A percentile compares a stretch with the other conserved stretches of the same genome.
These are phyloP conservation scores for Caenorhabditis sp. DNA, from an alignment of 2,888 invertebrate genomes.

Conservation along the genomic window DNA sequence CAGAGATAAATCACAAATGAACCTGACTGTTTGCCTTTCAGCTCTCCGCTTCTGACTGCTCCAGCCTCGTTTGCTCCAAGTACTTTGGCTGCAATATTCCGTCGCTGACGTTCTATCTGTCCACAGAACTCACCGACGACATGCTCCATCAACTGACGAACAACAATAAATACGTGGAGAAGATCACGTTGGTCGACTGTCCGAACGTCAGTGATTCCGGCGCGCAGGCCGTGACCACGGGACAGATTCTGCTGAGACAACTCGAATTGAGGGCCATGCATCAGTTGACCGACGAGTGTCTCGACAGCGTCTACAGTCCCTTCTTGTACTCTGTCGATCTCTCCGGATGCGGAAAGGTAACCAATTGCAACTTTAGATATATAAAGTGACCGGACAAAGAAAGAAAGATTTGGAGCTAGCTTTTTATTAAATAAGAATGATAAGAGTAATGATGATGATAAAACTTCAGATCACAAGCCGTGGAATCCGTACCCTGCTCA, in stretches of 20 bases:
- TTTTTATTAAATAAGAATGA: no score
- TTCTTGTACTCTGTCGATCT: constrained; percentile 73
- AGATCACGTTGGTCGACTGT: constrained; percentile 76
- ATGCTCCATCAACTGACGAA: constrained; percentile 65
- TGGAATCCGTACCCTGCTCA: constrained; percentile 71
- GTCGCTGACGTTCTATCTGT: constrained; percentile 73
- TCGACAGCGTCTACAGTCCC: constrained; percentile 69
- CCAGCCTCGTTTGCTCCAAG: constrained; percentile 66
- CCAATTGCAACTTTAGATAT: no score
- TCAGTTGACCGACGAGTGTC: constrained; percentile 68
- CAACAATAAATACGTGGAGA: constrained; percentile 69
- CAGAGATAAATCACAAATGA: not conserved
- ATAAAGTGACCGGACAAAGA: no score
- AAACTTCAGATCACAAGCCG: constrained; percentile 70
- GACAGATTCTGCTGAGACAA: constrained; percentile 64
- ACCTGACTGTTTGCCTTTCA: no score
- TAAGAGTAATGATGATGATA: no score
- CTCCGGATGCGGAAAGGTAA: constrained; percentile 75
- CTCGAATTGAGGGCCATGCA: constrained; percentile 72
- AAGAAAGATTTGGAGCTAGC: no score
- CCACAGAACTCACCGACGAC: constrained; percentile 64
- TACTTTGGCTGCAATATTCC: constrained; percentile 72
- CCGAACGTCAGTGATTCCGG: constrained; percentile 74
- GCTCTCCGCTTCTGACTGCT: constrained; percentile 69
- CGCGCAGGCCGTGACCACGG: constrained; percentile 67